Base-by-base conservation (phyloP, 92 coral and sea anemone genomes). In the Siderastrea radians region DNA sequence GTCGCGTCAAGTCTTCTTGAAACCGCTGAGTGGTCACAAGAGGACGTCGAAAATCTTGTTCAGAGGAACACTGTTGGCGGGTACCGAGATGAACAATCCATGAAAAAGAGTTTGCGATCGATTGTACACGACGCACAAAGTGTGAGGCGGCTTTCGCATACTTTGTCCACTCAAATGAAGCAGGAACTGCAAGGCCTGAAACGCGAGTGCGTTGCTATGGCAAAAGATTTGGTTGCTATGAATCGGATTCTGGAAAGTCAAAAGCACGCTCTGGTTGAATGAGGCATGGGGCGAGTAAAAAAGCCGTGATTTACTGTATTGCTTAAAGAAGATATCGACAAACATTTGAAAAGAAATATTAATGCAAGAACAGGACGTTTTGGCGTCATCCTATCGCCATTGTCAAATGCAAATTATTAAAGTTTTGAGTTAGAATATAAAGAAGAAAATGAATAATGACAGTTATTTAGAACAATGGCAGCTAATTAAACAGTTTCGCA, bases 211-310 rank as follows among this genome's bases (percentile, higher is more conserved):
- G 92, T 92, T 59, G 92, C 75, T 15, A 89, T 95, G 95, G 98
- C 93, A 5, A 95, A 91, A 84, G 95, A 95, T 61, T 81, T 95
- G 59, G 91, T 86, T 15, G 96, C 96, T 11, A 75, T 95, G 74
- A 90, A 95, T 52, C 87, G 88, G 64, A 91, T 95, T 8, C 68
- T 95, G n/a, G 96, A 93, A 69, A 72, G 78, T 17, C 96, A 87
- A 80, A 95, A 93, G 73, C 84, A 83, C 7, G 94, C 90, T 43
- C 81, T 95, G 13, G 78, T 88, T 7, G 89, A 91, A 66, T 78
- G 52, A 78, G 58, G 38, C 49, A 44, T 45, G 10, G 7, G 38
- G 38, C 38, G 38, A 26, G 38, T 26, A 26, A 26, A 26, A n/a
- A 26, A 26, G 38, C 38, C 38, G 38, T 26, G 38, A 26, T 26